Evolutionary conservation across 2,888 invertebrate genomes (phyloP).

Genomic region (Pachycephus smyrnensis): DNA sequence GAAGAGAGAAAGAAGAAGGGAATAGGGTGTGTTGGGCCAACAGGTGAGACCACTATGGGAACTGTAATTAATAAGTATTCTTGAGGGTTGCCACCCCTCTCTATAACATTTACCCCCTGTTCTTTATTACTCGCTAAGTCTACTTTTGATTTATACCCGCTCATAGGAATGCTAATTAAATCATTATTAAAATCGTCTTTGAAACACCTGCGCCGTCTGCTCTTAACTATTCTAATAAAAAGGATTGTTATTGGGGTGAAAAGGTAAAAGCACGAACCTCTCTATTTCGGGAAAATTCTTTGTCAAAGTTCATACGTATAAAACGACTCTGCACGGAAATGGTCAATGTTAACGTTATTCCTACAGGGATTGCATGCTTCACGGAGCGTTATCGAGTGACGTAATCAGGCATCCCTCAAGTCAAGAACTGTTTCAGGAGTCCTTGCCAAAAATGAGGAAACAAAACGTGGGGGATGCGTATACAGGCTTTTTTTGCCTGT

Average conservation of each 20-base stretch:
- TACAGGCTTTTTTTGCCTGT: not conserved
- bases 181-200: slow-evolving; percentile 62
- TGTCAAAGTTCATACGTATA: not conserved
- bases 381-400: not conserved
- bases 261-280: not conserved
- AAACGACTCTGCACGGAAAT: not conserved
- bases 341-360: not conserved
- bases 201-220: slow-evolving; percentile 44
- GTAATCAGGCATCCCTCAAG: not conserved
- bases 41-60: slow-evolving; percentile 16
- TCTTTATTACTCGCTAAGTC: not conserved
- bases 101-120: slow-evolving; percentile 35
- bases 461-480: not conserved
- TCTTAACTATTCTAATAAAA: slow-evolving; percentile 40
- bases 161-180: slow-evolving; percentile 65
- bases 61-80: slow-evolving; percentile 58
- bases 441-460: not conserved
- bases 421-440: not conserved
- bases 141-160: slow-evolving; percentile 44
- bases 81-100: slow-evolving; percentile 47
- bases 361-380: not conserved
- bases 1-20: not conserved
- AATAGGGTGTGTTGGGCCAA: slow-evolving; percentile 3
- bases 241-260: not conserved
- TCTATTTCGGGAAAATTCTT: not conserved